Conservation (phyloP, 2,888 invertebrate genomes). For the Cetonia aurata region DNA sequence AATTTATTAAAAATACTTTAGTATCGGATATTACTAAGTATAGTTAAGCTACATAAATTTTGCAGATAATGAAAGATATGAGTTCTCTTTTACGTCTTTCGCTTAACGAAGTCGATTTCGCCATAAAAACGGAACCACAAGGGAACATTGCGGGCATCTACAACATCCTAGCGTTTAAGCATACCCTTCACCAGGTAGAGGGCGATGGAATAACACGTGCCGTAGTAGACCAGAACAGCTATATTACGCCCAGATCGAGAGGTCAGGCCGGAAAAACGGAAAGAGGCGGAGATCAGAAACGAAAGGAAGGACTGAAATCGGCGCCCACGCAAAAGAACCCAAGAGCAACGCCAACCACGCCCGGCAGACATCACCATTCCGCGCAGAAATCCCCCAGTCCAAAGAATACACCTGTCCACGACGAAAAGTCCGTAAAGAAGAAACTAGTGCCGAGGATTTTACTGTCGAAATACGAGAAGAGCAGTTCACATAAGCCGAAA, state of each 20-base stretch:
- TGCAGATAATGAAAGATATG: conserved; percentile 68
- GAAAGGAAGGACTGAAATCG: conserved; percentile 49
- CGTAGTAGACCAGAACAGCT: conserved; percentile 46
- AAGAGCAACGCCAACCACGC: conserved; percentile 44
- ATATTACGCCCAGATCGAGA: conserved; percentile 41
- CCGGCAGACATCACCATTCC: conserved; percentile 29
- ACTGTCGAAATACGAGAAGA: conserved; percentile 33
- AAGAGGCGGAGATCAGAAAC: conserved; percentile 34
- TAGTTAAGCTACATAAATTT: neutral
- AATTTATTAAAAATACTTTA: no score
- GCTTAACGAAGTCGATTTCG: conserved; percentile 66
- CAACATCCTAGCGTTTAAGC: conserved; percentile 68
- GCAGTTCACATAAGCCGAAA: conserved; percentile 9
- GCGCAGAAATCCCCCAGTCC: conserved; percentile 23
- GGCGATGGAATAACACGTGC: conserved; percentile 57
- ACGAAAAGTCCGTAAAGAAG: conserved; percentile 45
- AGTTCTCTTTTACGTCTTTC: conserved; percentile 67
- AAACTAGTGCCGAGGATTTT: conserved; percentile 42
- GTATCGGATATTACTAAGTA: no score
- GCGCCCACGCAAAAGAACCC: conserved; percentile 48
- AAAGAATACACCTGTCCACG: conserved; percentile 36
- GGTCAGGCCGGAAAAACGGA: conserved; percentile 26
- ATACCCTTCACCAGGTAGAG: conserved; percentile 51
- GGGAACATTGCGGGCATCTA: conserved; percentile 73
- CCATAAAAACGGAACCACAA: conserved; percentile 70